Conservation (phyloP, 2,113 vertebrate genomes). For the Poeciliopsis retropinna region DNA sequence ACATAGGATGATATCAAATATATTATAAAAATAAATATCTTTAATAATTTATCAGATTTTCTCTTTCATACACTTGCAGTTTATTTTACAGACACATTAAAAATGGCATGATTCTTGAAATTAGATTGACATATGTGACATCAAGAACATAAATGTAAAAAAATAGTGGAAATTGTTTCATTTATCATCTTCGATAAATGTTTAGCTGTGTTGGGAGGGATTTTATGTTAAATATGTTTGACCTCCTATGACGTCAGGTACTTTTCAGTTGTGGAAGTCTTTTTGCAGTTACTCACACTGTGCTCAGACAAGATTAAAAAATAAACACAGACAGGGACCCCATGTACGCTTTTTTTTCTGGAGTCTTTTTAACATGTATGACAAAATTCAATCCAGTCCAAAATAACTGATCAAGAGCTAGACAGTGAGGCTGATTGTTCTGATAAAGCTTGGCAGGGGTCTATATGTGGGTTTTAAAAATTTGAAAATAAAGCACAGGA, state of each 20-base stretch:
- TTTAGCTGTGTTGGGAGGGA: constrained; percentile 4
- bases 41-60: constrained; percentile 74
- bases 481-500: neutral
- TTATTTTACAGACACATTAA: constrained; percentile 63
- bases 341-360: neutral
- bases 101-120: constrained; percentile 33
- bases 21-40: constrained; percentile 81
- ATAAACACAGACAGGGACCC: neutral
- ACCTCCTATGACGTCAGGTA: neutral
- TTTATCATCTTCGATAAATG: constrained; percentile 12
- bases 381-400: neutral
- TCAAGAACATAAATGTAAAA: constrained; percentile 29
- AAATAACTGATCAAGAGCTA: constrained; percentile 4
- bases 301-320: neutral
- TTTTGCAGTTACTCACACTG: neutral
- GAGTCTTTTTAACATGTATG: neutral
- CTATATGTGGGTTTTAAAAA: constrained; percentile 5
- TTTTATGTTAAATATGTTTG: neutral
- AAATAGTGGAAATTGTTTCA: constrained; percentile 14
- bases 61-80: constrained; percentile 65
- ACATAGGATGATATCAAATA: constrained; percentile 18
- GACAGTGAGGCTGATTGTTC: neutral
- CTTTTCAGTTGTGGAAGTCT: neutral
- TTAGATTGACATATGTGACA: constrained; percentile 11
- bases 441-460: constrained; percentile 1